These are phyloP conservation scores for Orestias chungarensis DNA, from an alignment of 2,797 vertebrate species.

Conservation along the genomic window DNA sequence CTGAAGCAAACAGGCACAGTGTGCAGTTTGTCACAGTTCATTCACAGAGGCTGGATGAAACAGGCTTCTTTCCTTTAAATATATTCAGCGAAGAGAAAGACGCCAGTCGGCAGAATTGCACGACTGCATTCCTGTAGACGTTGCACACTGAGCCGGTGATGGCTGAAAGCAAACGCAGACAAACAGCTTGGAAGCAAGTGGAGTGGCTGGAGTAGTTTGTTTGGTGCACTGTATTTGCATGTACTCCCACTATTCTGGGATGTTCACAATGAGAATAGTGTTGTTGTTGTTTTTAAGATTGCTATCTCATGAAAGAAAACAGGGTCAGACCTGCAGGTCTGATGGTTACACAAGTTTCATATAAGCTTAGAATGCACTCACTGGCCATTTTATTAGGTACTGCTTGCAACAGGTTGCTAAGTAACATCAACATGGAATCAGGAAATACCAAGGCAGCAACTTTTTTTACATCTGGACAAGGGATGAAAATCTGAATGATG, in stretches of 20 bases:
- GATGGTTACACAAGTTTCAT: neutral
- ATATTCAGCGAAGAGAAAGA: constrained; percentile 28
- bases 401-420: neutral
- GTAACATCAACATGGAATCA: neutral
- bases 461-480: neutral
- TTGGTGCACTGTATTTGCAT: constrained; percentile 41
- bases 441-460: neutral
- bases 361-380: neutral
- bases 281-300: neutral
- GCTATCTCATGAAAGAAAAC: neutral
- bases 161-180: constrained; percentile 32
- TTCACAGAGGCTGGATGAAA: constrained; percentile 26
- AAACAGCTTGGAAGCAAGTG: constrained; percentile 26
- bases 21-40: too few relatives aligned
- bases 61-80: constrained; percentile 27
- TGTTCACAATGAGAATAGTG: neutral
- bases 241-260: neutral
- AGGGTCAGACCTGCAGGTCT: neutral
- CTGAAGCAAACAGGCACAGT: too few relatives aligned
- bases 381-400: neutral
- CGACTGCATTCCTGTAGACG: constrained; percentile 21
- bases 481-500: neutral
- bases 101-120: constrained; percentile 14
- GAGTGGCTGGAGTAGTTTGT: constrained; percentile 22
- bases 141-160: constrained; percentile 11